phyloP scores from a whole-genome alignment of 2,888 invertebrate species.

The Branchellion lobata region DNA sequence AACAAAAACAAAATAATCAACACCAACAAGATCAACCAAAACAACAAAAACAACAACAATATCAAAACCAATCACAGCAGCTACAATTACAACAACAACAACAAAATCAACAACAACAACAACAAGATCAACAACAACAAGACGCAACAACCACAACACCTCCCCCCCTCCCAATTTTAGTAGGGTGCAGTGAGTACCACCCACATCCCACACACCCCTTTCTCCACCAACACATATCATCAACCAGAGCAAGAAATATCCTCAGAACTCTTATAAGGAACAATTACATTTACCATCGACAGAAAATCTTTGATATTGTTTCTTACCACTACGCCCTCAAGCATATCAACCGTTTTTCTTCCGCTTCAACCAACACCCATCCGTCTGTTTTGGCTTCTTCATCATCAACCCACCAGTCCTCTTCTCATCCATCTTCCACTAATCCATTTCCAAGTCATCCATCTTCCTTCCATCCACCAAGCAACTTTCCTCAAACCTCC shows the following conservation, averaged over 20 bases:
- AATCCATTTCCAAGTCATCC: background rate
- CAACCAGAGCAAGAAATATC: conserved; percentile 65
- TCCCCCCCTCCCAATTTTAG: too few species aligned
- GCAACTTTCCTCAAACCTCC: conserved; percentile 78
- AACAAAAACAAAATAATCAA: too few species aligned
- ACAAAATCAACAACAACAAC: too few species aligned
- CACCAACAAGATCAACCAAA: too few species aligned
- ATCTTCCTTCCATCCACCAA: background rate
- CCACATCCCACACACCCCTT: background rate
- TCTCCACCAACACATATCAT: background rate
- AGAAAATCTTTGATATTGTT: conserved; percentile 87
- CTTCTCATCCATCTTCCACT: too few species aligned
- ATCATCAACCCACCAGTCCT: too few species aligned
- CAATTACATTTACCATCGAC: conserved; percentile 89
- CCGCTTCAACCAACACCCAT: conserved; percentile 69
- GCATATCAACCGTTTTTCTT: conserved; percentile 78
- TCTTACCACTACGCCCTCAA: conserved; percentile 74
- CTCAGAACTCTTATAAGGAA: conserved; percentile 82
- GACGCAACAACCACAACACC: too few species aligned
- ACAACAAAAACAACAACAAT: too few species aligned
- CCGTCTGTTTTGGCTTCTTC: conserved; percentile 81
- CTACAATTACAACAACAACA: too few species aligned
- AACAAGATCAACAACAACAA: too few species aligned
- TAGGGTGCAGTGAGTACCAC: background rate
- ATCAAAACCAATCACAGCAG: too few species aligned